These are phyloP conservation scores for Phasianus colchicus DNA, from an alignment of 2,113 vertebrate species.

Conservation along the genomic window DNA sequence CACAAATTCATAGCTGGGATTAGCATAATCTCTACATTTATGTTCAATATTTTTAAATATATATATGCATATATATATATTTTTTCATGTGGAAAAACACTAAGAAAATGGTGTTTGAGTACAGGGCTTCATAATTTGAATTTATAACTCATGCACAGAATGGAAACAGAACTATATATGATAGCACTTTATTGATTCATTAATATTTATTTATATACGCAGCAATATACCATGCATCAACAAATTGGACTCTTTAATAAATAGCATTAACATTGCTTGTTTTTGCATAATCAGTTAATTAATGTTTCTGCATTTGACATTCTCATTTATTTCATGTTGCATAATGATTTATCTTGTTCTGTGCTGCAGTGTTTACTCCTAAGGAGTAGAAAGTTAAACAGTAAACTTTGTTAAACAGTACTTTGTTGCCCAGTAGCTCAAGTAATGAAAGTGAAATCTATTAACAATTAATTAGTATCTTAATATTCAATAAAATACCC, in stretches of 20 bases:
- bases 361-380: neutral
- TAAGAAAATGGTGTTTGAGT: neutral
- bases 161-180: neutral
- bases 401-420: neutral
- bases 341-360: neutral
- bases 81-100: neutral
- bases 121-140: neutral
- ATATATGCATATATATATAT: neutral
- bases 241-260: neutral
- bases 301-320: neutral
- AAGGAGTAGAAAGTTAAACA: neutral
- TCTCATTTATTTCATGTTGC: neutral
- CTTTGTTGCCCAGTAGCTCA: neutral
- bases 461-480: neutral
- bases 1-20: neutral
- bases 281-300: neutral
- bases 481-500: conserved; percentile 10
- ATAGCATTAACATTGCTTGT: neutral
- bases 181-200: neutral
- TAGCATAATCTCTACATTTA: neutral
- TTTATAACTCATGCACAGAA: neutral
- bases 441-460: neutral
- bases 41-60: neutral
- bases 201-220: neutral
- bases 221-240: neutral